A percentile compares a stretch with the other conserved stretches of the same genome.
Conservation (phyloP, 2,797 vertebrate genomes). For the Melanotaenia pygmaea region DNA sequence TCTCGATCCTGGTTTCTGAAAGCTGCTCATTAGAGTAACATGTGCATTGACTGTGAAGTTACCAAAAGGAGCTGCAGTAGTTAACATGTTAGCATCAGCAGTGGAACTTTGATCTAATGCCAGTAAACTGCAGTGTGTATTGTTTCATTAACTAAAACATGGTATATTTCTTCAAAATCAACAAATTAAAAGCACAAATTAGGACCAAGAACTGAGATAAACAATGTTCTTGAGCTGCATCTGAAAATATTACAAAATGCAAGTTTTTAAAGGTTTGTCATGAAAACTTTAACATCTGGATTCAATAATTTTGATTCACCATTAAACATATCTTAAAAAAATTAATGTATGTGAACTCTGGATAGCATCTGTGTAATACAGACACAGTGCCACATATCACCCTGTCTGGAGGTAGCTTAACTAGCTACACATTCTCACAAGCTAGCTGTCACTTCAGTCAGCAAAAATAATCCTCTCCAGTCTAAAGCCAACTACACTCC, state of each 20-base stretch:
- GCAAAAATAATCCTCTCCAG: slow-evolving; percentile 62
- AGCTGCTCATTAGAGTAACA: not conserved
- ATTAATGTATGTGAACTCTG: not conserved
- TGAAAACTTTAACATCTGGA: not conserved
- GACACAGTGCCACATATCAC: slow-evolving; percentile 27
- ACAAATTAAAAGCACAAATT: not conserved
- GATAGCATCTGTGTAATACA: not conserved
- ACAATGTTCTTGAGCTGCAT: not conserved
- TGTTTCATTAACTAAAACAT: not conserved
- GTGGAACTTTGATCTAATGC: not conserved
- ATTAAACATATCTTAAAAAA: slow-evolving; percentile 1
- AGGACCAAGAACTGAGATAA: not conserved
- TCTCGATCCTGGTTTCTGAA: not conserved
- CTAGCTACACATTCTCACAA: slow-evolving; percentile 47
- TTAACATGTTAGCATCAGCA: not conserved
- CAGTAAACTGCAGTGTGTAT: not conserved
- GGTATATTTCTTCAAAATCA: not conserved
- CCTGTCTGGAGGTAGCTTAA: slow-evolving; percentile 50
- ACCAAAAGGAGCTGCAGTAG: not conserved
- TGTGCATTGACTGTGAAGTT: not conserved
- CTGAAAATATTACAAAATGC: not conserved
- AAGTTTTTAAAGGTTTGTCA: not conserved
- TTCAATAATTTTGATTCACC: not conserved
- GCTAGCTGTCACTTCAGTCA: slow-evolving; percentile 51
- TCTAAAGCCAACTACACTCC: slow-evolving; percentile 38